These are phyloP conservation scores for Leptodirus hochenwartii DNA, from an alignment of 2,888 invertebrate species.

Conservation along the genomic window DNA sequence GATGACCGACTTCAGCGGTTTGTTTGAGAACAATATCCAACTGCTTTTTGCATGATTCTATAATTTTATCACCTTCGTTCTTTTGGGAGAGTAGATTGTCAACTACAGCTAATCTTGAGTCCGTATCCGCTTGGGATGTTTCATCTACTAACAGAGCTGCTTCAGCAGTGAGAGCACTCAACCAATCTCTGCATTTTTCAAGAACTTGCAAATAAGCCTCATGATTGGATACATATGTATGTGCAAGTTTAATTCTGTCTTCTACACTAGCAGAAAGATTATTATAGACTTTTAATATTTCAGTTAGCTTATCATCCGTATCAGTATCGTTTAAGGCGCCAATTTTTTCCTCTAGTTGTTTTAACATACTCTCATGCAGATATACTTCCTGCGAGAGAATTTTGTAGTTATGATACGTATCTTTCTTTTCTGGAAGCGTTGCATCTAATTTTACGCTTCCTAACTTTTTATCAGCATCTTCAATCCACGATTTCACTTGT, in stretches of 20 bases:
- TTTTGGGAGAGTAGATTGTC: conserved; percentile 58
- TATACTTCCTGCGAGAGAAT: conserved; percentile 70
- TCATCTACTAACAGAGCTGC: conserved; percentile 62
- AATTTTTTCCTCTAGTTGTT: conserved; percentile 69
- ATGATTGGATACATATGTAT: conserved; percentile 60
- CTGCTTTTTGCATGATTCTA: conserved; percentile 50
- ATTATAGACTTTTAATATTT: conserved; percentile 55
- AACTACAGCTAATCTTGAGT: conserved; percentile 53
- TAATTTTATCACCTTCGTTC: conserved; percentile 50
- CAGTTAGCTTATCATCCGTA: conserved; percentile 52
- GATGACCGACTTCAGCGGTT: conserved; percentile 62
- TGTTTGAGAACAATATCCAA: conserved; percentile 54
- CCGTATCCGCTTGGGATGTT: conserved; percentile 58
- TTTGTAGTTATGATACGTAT: conserved; percentile 64
- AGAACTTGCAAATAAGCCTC: conserved; percentile 65
- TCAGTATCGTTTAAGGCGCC: conserved; percentile 63
- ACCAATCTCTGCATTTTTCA: conserved; percentile 68
- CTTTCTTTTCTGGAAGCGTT: conserved; percentile 75
- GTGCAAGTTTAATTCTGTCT: conserved; percentile 43
- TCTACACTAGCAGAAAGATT: conserved; percentile 46
- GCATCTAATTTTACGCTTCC: conserved; percentile 55
- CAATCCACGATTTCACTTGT: conserved; percentile 75
- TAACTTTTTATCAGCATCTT: conserved; percentile 57
- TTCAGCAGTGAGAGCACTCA: conserved; percentile 62
- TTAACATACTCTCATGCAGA: conserved; percentile 67